Evolutionary conservation across 2,797 vertebrate species (phyloP).

Genomic region (Antennarius maculatus): DNA sequence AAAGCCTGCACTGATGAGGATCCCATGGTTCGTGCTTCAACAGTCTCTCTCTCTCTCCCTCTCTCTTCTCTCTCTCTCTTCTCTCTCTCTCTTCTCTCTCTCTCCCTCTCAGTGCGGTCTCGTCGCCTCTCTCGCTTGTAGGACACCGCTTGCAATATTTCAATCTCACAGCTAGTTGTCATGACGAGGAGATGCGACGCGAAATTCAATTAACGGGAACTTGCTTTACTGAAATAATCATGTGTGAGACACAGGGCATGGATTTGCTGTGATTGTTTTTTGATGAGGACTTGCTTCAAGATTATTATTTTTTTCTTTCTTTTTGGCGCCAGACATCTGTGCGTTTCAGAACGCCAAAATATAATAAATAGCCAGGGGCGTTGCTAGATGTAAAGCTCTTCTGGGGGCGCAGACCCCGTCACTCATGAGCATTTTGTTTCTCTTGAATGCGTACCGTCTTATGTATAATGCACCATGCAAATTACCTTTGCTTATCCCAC

Average conservation of each 20-base stretch:
- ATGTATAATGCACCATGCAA: no score
- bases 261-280: constrained; percentile 45
- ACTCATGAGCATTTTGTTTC: no score
- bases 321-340: constrained; percentile 18
- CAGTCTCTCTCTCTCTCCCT: constrained; percentile 27
- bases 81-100: constrained; percentile 24
- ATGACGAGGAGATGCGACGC: constrained; percentile 66
- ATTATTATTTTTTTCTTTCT: constrained; percentile 2
- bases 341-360: neutral
- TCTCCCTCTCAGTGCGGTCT: constrained; percentile 51
- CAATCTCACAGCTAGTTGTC: constrained; percentile 63
- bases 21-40: constrained; percentile 53
- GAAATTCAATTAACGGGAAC: constrained; percentile 39
- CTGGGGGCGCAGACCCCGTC: no score
- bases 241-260: constrained; percentile 9
- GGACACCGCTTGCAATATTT: constrained; percentile 60
- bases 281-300: constrained; percentile 68
- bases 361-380: neutral
- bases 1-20: constrained; percentile 53
- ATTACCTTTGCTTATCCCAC: no score
- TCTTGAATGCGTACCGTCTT: no score
- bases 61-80: constrained; percentile 21
- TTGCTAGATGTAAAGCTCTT: no score
- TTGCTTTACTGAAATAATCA: constrained; percentile 23
- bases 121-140: constrained; percentile 31